These are phyloP conservation scores for Hirtodrosophila alboralis DNA, from an alignment of 2,888 invertebrate species.

Conservation along the genomic window DNA sequence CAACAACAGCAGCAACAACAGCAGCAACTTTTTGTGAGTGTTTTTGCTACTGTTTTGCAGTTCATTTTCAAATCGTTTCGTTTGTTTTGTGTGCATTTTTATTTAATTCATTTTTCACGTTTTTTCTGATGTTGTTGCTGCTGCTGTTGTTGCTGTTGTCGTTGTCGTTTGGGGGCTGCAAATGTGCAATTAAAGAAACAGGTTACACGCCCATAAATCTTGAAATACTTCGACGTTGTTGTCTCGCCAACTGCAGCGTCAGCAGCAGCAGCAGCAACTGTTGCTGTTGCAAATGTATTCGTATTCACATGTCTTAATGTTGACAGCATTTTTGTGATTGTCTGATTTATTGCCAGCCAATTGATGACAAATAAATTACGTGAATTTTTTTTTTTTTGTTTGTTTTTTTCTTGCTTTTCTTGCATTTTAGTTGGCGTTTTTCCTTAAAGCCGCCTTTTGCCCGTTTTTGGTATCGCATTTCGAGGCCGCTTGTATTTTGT, in stretches of 20 bases:
- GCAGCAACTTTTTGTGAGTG: slow-evolving; percentile 43
- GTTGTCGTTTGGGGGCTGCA: slow-evolving; percentile 77
- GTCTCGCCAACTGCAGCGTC: slow-evolving; percentile 43
- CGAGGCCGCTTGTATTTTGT: slow-evolving; percentile 25
- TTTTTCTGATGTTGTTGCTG: slow-evolving; percentile 57
- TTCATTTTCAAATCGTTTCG: slow-evolving; percentile 73
- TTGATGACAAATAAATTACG: slow-evolving; percentile 80
- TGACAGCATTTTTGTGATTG: slow-evolving; percentile 83
- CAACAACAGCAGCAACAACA: slow-evolving; percentile 17
- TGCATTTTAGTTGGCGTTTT: slow-evolving; percentile 55
- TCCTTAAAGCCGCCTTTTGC: slow-evolving; percentile 59
- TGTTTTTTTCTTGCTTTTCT: slow-evolving; percentile 39
- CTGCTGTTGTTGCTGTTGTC: slow-evolving; percentile 35
- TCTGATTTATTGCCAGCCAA: slow-evolving; percentile 82
- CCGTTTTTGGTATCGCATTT: slow-evolving; percentile 66
- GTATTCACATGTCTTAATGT: slow-evolving; percentile 80
- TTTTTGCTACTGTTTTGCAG: slow-evolving; percentile 72
- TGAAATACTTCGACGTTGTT: slow-evolving; percentile 64
- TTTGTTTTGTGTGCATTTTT: slow-evolving; percentile 71
- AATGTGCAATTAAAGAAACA: slow-evolving; percentile 84
- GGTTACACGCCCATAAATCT: slow-evolving; percentile 83
- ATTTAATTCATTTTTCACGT: slow-evolving; percentile 79
- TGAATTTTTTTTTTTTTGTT: slow-evolving; percentile 47
- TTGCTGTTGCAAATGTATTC: slow-evolving; percentile 57
- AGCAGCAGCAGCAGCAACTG: slow-evolving; percentile 23